phyloP scores from a whole-genome alignment of 1,140 invertebrate genomes.

The Diploscapter pachys region DNA sequence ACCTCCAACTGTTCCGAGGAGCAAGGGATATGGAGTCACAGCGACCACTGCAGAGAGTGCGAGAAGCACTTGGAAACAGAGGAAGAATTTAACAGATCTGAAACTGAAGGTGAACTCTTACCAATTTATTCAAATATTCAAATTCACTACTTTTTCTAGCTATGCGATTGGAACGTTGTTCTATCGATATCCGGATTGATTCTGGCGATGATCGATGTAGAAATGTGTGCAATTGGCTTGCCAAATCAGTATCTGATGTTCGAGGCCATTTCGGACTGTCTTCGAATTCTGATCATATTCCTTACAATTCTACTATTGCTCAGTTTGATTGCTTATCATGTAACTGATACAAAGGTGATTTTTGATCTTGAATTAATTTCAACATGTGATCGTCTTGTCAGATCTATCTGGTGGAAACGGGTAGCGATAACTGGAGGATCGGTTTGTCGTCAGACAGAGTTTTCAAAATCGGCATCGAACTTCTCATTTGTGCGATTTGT shows the following conservation, averaged over 20 bases:
- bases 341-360: constrained; percentile 42
- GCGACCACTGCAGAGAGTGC: too few relatives aligned
- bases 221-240: constrained; percentile 28
- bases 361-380: background rate
- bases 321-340: constrained; percentile 46
- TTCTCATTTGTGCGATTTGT: constrained; percentile 52
- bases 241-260: constrained; percentile 11
- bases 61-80: too few relatives aligned
- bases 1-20: too few relatives aligned
- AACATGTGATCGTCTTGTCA: constrained; percentile 20
- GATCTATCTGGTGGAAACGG: constrained; percentile 50
- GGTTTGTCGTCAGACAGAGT: constrained; percentile 35
- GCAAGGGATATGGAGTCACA: too few relatives aligned
- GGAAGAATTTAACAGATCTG: too few relatives aligned
- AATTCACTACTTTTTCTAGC: constrained; percentile 30
- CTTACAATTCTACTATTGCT: constrained; percentile 46
- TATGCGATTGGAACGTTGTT: constrained; percentile 45
- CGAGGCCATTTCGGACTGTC: constrained; percentile 12
- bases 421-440: constrained; percentile 39
- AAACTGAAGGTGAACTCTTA: too few relatives aligned
- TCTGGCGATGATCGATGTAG: constrained; percentile 49
- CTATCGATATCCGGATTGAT: constrained; percentile 42
- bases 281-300: constrained; percentile 38
- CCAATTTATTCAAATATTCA: too few relatives aligned
- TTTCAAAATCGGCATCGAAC: constrained; percentile 42